Conservation (phyloP, 2,113 vertebrate genomes). For the Brachirus orientalis region DNA sequence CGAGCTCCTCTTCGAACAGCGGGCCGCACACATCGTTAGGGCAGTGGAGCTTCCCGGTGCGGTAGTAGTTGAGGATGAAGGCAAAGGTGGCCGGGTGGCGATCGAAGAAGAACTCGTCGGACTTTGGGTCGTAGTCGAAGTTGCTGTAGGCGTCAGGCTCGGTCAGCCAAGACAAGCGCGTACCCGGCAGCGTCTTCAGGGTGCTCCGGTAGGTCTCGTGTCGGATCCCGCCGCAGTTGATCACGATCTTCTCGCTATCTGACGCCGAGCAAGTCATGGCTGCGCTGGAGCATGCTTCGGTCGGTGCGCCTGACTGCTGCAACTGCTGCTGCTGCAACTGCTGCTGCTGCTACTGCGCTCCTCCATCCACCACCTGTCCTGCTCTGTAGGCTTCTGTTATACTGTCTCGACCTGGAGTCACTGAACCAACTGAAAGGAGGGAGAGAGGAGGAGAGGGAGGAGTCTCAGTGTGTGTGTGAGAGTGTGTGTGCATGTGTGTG, state of each 20-base stretch:
- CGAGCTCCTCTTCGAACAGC: slow-evolving; percentile 97
- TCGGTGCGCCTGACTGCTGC: slow-evolving; percentile 83
- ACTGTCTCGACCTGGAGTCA: slow-evolving; percentile 87
- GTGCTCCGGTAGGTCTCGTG: slow-evolving; percentile 99
- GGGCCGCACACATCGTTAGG: slow-evolving; percentile 96
- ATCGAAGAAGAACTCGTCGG: slow-evolving; percentile 97
- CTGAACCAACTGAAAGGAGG: slow-evolving; percentile 85
- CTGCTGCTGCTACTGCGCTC: slow-evolving; percentile 16
- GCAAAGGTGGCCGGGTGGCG: slow-evolving; percentile 96
- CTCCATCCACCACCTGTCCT: slow-evolving; percentile 74
- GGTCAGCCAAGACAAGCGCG: slow-evolving; percentile 94
- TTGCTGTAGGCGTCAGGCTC: slow-evolving; percentile 93
- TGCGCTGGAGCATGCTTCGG: slow-evolving; percentile 98
- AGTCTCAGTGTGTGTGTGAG: slow-evolving; percentile 9
- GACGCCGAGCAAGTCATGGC: slow-evolving; percentile 96
- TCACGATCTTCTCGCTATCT: slow-evolving; percentile 98
- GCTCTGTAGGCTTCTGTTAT: slow-evolving; percentile 42
- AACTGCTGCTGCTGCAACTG: slow-evolving; percentile 27
- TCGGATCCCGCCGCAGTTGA: slow-evolving; percentile 96
- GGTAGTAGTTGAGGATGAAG: slow-evolving; percentile 98
- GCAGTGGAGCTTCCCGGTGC: slow-evolving; percentile 97
- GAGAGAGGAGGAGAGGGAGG: slow-evolving; percentile 43
- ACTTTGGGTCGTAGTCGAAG: slow-evolving; percentile 89
- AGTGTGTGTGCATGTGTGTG: background rate
- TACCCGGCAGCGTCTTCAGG: slow-evolving; percentile 93